A percentile compares a stretch with the other conserved stretches of the same genome.
phyloP scores from a whole-genome alignment of 92 coral and sea anemone species.

The Plumapathes pennacea region DNA sequence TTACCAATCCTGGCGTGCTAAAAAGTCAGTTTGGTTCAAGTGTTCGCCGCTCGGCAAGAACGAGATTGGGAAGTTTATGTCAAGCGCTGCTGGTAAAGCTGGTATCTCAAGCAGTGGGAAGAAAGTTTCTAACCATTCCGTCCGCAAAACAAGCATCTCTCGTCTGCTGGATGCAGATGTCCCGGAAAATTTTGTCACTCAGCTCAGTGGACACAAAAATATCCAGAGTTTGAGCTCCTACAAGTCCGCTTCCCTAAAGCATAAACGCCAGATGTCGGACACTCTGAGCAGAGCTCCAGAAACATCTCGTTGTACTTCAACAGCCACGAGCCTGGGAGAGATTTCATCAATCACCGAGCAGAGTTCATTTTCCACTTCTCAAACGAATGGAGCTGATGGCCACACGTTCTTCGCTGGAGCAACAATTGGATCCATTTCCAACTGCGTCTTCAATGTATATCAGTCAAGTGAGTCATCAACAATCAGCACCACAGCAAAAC shows the following conservation, averaged over 20 bases:
- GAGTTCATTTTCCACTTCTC: too few species aligned
- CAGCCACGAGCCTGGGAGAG: too few species aligned
- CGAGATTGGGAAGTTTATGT: constrained; percentile 30
- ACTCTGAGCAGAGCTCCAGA: constrained; percentile 18
- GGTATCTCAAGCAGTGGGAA: neutral
- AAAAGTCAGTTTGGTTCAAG: constrained; percentile 16
- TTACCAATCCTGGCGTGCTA: too few species aligned
- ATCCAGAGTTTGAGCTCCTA: constrained; percentile 12
- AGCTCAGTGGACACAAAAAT: constrained; percentile 35
- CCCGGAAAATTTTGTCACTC: constrained; percentile 33
- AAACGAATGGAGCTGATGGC: too few species aligned
- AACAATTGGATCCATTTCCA: too few species aligned
- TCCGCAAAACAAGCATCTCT: constrained; percentile 11
- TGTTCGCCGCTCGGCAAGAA: constrained; percentile 30
- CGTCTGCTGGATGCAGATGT: constrained; percentile 14
- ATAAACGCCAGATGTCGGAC: constrained; percentile 22
- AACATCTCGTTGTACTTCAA: too few species aligned
- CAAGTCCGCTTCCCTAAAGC: constrained; percentile 15
- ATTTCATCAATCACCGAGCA: too few species aligned
- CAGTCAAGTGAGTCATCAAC: too few species aligned
- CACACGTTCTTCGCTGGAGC: too few species aligned
- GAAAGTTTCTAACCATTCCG: constrained; percentile 28
- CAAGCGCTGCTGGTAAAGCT: too few species aligned
- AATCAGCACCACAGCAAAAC: too few species aligned
- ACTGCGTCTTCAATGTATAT: too few species aligned